Evolutionary conservation across 2,888 invertebrate species (phyloP), one percentile per base, ranked within the genome.

Genomic region (Lithophane socia): DNA sequence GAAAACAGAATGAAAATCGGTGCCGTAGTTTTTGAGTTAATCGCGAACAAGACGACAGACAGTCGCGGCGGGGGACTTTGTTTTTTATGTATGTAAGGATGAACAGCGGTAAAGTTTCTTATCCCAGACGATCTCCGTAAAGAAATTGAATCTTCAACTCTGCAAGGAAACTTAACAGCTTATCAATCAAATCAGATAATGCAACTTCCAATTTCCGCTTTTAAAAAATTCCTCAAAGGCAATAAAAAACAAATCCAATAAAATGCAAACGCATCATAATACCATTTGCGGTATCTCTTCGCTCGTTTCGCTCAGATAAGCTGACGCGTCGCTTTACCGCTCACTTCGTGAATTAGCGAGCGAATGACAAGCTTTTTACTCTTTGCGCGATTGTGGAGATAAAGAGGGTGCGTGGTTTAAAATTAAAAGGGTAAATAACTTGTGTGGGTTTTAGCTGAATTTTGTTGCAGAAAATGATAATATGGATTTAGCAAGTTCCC

Each of bases 341-440:
- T 86, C 67, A 61, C 67, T 78, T 67, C 13, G 65, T 60, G 58
- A 86, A 87, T 86, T 87, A 86, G 70, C 56, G 49, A 47, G 67
- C 49, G 65, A 79, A 72, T 66, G 69, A 75, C 69, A 65, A 65
- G 65, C 74, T 82, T 67, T 79, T 67, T 63, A 76, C 70, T 81
- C 66, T 82, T 72, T 73, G 66, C 67, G 69, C 42, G 61, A 79
- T 76, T 67, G 64, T n/a, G 44, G 47, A 73, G 70, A 76, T 73
- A 72, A n/a, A 7, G 49, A 63, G 42, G 42, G 21, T 58, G 66
- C 66, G 49, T 63, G 37, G 49, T 76, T 61, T 37, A 24, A 44
- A 42, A 66, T 58, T 47, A 44, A 54, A 56, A 47, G 5, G 37
- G 16, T 56, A 61, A 61, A 54, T 77, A 60, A 65, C 24, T 54